These are phyloP conservation scores for Monopterus albus DNA, from an alignment of 2,113 vertebrate species.

Conservation along the genomic window DNA sequence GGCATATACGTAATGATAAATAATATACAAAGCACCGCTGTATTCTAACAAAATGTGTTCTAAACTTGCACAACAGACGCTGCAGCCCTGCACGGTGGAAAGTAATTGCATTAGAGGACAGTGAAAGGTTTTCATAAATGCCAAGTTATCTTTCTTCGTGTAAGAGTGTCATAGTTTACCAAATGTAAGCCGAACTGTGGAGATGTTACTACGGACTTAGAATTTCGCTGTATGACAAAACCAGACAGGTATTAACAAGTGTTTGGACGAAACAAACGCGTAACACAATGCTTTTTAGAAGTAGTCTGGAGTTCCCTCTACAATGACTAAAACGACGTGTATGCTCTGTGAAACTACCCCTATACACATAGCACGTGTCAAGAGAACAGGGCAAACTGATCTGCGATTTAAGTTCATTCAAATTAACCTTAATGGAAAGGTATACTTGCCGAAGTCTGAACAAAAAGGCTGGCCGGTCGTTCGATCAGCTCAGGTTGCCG, in stretches of 20 bases:
- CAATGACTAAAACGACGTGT: neutral
- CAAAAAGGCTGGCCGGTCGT: conserved; percentile 86
- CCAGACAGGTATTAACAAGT: fast-evolving
- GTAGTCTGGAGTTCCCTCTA: neutral
- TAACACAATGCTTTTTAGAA: neutral
- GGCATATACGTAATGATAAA: neutral
- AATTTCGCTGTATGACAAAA: fast-evolving
- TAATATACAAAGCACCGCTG: neutral
- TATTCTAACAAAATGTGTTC: neutral
- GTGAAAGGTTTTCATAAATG: neutral
- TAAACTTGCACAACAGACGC: neutral
- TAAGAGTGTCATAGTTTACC: neutral
- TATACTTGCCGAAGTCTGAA: conserved; percentile 88
- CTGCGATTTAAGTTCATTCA: neutral
- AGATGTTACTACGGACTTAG: neutral
- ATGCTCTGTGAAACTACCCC: too few relatives aligned
- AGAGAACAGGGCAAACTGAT: neutral
- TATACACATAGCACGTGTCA: neutral
- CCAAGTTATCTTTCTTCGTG: conserved; percentile 19
- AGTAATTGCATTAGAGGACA: neutral
- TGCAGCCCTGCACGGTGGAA: neutral
- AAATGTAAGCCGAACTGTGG: neutral
- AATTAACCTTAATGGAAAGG: neutral
- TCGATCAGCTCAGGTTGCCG: conserved; percentile 83
- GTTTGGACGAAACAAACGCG: neutral